phyloP scores from a whole-genome alignment of 64 coral and sea anemone genomes.

The Porites australiensis region DNA sequence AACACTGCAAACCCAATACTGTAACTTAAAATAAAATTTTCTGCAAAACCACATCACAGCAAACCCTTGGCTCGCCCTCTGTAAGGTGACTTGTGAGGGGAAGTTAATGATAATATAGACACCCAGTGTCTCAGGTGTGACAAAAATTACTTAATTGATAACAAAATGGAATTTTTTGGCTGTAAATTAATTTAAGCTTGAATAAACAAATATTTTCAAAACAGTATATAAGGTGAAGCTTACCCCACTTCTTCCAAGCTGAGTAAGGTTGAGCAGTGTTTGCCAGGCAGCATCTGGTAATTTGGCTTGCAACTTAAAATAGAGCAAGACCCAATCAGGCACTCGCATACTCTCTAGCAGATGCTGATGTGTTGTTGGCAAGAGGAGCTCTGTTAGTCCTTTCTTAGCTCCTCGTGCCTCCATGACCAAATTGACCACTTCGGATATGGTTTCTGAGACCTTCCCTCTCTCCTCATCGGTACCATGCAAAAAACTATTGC shows the following conservation, averaged over 20 bases:
- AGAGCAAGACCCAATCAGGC: slow-evolving; percentile 36
- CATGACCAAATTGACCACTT: not conserved
- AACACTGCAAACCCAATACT: too few relatives aligned
- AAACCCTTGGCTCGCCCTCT: too few relatives aligned
- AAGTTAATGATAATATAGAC: too few relatives aligned
- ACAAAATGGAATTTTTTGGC: too few relatives aligned
- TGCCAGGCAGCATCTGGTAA: slow-evolving; percentile 33
- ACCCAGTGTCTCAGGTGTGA: too few relatives aligned
- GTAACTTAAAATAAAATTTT: too few relatives aligned
- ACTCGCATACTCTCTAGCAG: slow-evolving; percentile 14
- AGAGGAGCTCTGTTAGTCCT: slow-evolving; percentile 1
- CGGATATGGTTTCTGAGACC: slow-evolving; percentile 10
- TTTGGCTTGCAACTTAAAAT: not conserved
- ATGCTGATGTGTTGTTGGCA: not conserved
- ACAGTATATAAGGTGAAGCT: not conserved
- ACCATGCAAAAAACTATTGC: slow-evolving; percentile 36
- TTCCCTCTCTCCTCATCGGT: not conserved
- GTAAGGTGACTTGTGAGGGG: too few relatives aligned
- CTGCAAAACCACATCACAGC: too few relatives aligned
- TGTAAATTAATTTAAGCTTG: too few relatives aligned
- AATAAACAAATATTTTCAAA: too few relatives aligned
- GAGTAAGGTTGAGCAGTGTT: slow-evolving; percentile 26
- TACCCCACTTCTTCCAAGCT: slow-evolving; percentile 45
- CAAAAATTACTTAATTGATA: too few relatives aligned
- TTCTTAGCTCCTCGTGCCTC: not conserved